Evolutionary conservation across 1,140 invertebrate species (phyloP), one percentile per base, ranked within the genome.

Genomic region (Cyclina sinensis): DNA sequence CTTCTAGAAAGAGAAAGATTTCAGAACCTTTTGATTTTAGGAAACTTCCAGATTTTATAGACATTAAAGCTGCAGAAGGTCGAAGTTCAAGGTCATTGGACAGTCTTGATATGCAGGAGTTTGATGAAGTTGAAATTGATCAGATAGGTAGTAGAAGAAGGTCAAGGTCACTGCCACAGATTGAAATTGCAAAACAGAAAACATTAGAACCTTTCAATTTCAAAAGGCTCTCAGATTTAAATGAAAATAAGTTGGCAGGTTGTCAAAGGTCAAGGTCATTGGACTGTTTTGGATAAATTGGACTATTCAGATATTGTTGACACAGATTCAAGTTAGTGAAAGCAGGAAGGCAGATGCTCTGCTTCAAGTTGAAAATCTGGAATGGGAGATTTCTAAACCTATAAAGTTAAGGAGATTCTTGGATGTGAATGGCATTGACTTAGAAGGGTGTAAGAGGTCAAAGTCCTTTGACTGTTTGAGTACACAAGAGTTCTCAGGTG

Each of bases 251-350:
- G 21, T 18, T 18, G 16, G 30, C 3, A 21, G 21, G 74, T 12
- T 78, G n/a, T 48, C 0, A 43, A 21, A 57, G 78, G 54, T 80
- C 78, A 80, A 79, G 76, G 76, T 80, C 78, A 59, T 43, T 76
- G 46, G 43, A n/a, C n/a, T n/a, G n/a, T n/a, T n/a, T n/a, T n/a
- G n/a, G n/a, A n/a, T n/a, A n/a, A n/a, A n/a, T n/a, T n/a, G n/a
- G n/a, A n/a, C n/a, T n/a, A n/a, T n/a, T n/a, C n/a, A n/a, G n/a
- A n/a, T n/a, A n/a, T n/a, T n/a, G n/a, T n/a, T n/a, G n/a, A n/a
- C n/a, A n/a, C n/a, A n/a, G n/a, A n/a, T n/a, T n/a, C n/a, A n/a
- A n/a, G n/a, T n/a, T n/a, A n/a, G n/a, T n/a, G n/a, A n/a, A n/a
- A n/a, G n/a, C n/a, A n/a, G n/a, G n/a, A n/a, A n/a, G n/a, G n/a